phyloP scores from a whole-genome alignment of 2,797 vertebrate genomes.

The Pipistrellus nathusii region DNA sequence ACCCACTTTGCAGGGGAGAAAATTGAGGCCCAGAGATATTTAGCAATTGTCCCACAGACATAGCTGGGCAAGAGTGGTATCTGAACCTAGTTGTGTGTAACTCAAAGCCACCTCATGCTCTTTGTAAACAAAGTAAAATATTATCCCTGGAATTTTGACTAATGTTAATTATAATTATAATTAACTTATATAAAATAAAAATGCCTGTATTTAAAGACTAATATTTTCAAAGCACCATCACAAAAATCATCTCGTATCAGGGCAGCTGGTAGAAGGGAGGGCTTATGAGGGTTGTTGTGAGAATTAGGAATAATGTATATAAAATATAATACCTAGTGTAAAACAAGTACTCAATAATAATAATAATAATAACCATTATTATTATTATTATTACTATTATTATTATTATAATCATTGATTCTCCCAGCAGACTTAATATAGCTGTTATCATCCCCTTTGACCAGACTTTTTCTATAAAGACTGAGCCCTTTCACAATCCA shows the following conservation, averaged over 20 bases:
- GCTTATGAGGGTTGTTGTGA: not conserved
- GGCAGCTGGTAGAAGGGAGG: not conserved
- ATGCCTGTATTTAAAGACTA: not conserved
- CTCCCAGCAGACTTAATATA: not conserved
- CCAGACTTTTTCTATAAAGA: not conserved
- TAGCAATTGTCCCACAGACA: not conserved
- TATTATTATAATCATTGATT: not conserved
- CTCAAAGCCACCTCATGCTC: not conserved
- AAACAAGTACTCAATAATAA: not conserved
- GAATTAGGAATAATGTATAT: not conserved
- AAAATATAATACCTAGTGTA: not conserved
- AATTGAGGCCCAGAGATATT: not conserved
- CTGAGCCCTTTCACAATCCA: not conserved
- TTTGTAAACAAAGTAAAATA: not conserved
- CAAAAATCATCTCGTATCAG: not conserved
- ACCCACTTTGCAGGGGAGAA: not conserved
- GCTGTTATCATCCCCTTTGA: not conserved
- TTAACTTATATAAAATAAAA: not conserved
- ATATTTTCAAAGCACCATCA: slow-evolving; percentile 8
- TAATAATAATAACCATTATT: not conserved
- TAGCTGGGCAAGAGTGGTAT: not conserved
- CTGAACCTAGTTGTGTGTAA: not conserved
- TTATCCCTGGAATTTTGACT: not conserved
- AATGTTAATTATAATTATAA: not conserved
- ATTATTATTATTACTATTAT: not conserved